Evolutionary conservation across 2,888 invertebrate genomes (phyloP).

Genomic region (Itoplectis maculator): DNA sequence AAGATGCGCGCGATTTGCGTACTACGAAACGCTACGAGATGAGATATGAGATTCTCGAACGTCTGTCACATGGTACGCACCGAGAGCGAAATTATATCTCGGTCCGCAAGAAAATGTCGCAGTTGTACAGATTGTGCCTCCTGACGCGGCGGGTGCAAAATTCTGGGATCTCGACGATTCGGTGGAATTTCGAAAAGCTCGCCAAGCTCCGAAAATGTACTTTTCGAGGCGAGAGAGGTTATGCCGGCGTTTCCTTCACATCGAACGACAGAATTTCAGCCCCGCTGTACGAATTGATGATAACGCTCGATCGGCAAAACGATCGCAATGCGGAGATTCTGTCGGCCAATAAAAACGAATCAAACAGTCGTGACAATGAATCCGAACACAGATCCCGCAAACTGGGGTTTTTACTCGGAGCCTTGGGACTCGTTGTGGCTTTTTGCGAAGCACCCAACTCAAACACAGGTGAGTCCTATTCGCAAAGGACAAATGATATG

Average conservation of each 20-base stretch:
- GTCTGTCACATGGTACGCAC: conserved; percentile 23
- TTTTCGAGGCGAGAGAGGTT: conserved; percentile 73
- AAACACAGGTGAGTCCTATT: conserved; percentile 72
- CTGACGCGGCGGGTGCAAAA: conserved; percentile 11
- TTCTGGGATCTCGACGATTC: conserved; percentile 32
- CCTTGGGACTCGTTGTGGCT: conserved; percentile 73
- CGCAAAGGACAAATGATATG: neutral
- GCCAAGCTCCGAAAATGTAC: conserved; percentile 43
- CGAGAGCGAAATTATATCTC: conserved; percentile 25
- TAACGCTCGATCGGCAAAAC: too few species aligned
- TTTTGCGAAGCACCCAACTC: conserved; percentile 72
- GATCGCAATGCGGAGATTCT: neutral
- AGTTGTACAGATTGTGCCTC: conserved; percentile 68
- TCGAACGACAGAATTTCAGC: neutral
- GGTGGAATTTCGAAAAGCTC: conserved; percentile 48
- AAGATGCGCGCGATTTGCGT: neutral
- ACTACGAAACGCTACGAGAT: neutral
- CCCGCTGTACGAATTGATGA: conserved; percentile 32
- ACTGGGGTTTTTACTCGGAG: conserved; percentile 68
- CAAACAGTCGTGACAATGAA: conserved; percentile 25
- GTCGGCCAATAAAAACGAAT: neutral
- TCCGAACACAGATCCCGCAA: conserved; percentile 57
- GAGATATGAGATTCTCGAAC: conserved; percentile 8
- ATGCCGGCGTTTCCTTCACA: conserved; percentile 64
- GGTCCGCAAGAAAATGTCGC: conserved; percentile 72